Base-by-base conservation (phyloP, 2,888 invertebrate species). In the Eugnorisma glareosa region DNA sequence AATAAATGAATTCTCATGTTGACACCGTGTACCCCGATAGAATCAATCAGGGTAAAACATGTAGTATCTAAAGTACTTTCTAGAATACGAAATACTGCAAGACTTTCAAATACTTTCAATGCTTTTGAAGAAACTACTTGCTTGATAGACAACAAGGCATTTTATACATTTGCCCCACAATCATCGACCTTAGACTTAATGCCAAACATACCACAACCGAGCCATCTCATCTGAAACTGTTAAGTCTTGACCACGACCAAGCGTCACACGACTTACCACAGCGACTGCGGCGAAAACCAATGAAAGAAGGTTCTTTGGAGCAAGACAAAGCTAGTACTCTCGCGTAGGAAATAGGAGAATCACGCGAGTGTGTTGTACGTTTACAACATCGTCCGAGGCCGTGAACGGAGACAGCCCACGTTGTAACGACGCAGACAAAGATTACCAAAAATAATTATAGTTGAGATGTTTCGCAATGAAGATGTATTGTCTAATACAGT, bases 381-480 rank as follows among this genome's bases (percentile, higher is more conserved):
- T 4, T 1, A 5, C 21, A 37, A 13, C 63, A 11, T 64, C 37
- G 37, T 37, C 63, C 3, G 63, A 64, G 63, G 37, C 2, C 37
- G 40, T n/a, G n/a, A 64, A n/a, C 18, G n/a, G n/a, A 18, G 18
- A 40, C 18, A 63, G 31, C 59, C 21, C 8, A 35, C 48, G 37
- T 61, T 69, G 59, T 59, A 67, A 28, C 13, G 21, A 15, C 81
- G 59, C 64, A 31, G 24, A 31, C 51, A 21, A 51, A 51, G 61
- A 83, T 83, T 83, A 78, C 79, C 79, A 40, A 83, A 83, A 73
- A 54, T 28, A 8, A 83, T 69, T 66, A 72, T 71, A 76, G 18
- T 51, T 24, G 28, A 37, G 54, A 54, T 28, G 24, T 63, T 72
- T 80, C 24, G 43, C 51, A 80, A 77, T 43, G 18, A 18, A 6